Evolutionary conservation across 2,113 vertebrate genomes (phyloP).

Genomic region (human (Homo sapiens)): DNA sequence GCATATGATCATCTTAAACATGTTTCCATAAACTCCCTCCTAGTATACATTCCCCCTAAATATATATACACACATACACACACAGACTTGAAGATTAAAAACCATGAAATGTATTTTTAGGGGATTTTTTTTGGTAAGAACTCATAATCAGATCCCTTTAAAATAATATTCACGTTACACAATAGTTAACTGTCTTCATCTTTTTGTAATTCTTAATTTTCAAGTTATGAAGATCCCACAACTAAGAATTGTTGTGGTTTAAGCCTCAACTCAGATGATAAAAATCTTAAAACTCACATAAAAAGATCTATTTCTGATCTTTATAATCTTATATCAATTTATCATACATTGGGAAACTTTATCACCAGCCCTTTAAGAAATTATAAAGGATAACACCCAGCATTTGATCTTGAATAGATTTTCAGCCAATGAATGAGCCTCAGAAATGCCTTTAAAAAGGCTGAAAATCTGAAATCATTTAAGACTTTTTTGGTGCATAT

Average conservation of each 20-base stretch:
- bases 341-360: neutral
- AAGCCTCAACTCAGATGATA: neutral
- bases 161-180: neutral
- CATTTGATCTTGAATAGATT: neutral
- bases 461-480: neutral
- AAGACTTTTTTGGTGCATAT: neutral
- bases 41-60: neutral
- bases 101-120: neutral
- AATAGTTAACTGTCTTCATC: neutral
- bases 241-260: neutral
- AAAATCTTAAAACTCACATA: slow-evolving; percentile 30
- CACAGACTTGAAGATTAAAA: neutral
- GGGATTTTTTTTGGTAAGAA: neutral
- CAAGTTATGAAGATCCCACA: slow-evolving; percentile 20
- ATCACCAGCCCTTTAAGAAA: neutral
- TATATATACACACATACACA: neutral
- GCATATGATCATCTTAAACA: neutral
- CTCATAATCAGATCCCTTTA: neutral
- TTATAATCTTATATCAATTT: neutral
- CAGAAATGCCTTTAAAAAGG: slow-evolving; percentile 28
- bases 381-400: neutral
- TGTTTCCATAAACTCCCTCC: neutral
- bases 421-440: neutral
- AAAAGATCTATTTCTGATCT: slow-evolving; percentile 14
- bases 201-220: neutral